phyloP scores from a whole-genome alignment of 2,113 vertebrate species.

The Clarias macrocephalus region DNA sequence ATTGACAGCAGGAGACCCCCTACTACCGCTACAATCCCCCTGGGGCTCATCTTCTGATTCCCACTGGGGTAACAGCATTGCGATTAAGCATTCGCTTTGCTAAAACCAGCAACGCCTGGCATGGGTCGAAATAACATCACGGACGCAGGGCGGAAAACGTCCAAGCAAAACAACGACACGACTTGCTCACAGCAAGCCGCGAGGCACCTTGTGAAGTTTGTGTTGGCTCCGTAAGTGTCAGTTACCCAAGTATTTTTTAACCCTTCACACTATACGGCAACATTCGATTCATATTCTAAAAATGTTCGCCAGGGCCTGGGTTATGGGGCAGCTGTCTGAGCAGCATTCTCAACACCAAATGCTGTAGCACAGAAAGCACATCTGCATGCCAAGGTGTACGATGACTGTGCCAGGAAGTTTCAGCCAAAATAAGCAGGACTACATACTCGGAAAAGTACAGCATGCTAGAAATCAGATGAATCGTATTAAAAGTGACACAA shows the following conservation, averaged over 20 bases:
- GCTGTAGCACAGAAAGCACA: not conserved
- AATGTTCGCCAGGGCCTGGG: not conserved
- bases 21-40: constrained; percentile 58
- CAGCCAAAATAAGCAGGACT: not conserved
- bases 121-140: constrained; percentile 57
- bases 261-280: constrained; percentile 8
- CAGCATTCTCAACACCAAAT: constrained; percentile 31
- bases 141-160: constrained; percentile 51
- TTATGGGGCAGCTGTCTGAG: constrained; percentile 35
- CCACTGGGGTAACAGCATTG: constrained; percentile 61
- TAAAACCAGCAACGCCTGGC: constrained; percentile 60
- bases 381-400: constrained; percentile 11
- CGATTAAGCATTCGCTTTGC: constrained; percentile 56
- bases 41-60: constrained; percentile 69
- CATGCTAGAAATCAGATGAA: not conserved
- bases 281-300: constrained; percentile 28
- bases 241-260: not conserved
- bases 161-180: constrained; percentile 25
- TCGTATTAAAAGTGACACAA: not conserved
- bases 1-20: constrained; percentile 69
- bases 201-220: not conserved
- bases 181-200: not conserved
- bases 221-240: not conserved
- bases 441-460: not conserved
- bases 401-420: not conserved